Conservation (phyloP, 2,888 invertebrate species). For the Parnassius orleans region DNA sequence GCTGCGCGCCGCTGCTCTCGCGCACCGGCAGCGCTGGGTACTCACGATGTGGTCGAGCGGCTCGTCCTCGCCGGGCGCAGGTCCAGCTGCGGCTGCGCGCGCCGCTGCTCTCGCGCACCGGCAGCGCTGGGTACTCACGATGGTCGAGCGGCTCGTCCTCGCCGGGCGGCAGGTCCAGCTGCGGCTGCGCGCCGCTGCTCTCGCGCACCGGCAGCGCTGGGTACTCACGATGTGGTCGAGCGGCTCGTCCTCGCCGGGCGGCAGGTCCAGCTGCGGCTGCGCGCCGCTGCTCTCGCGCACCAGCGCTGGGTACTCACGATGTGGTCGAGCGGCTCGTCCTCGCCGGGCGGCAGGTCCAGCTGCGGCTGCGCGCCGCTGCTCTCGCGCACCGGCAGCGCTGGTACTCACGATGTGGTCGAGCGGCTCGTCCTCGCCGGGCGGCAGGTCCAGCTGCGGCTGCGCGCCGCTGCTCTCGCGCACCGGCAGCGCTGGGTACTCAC, state of each 20-base stretch:
- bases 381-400: slow-evolving; percentile 87
- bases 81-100: too few species aligned
- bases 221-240: too few species aligned
- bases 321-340: slow-evolving; percentile 80
- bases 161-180: too few species aligned
- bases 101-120: too few species aligned
- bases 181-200: background rate
- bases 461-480: slow-evolving; percentile 81
- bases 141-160: too few species aligned
- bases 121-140: too few species aligned
- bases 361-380: slow-evolving; percentile 63
- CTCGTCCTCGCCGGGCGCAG: too few species aligned
- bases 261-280: background rate
- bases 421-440: slow-evolving; percentile 84
- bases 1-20: too few species aligned
- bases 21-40: too few species aligned
- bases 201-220: background rate
- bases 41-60: too few species aligned
- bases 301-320: slow-evolving; percentile 53
- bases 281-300: too few species aligned
- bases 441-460: slow-evolving; percentile 72
- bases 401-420: slow-evolving; percentile 71
- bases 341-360: slow-evolving; percentile 82
- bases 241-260: background rate
- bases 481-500: slow-evolving; percentile 46